Percentiles rank a stretch among this genome's conserved stretches.
These are phyloP conservation scores for Acrobasis consociella DNA, from an alignment of 2,888 invertebrate genomes.

Conservation along the genomic window DNA sequence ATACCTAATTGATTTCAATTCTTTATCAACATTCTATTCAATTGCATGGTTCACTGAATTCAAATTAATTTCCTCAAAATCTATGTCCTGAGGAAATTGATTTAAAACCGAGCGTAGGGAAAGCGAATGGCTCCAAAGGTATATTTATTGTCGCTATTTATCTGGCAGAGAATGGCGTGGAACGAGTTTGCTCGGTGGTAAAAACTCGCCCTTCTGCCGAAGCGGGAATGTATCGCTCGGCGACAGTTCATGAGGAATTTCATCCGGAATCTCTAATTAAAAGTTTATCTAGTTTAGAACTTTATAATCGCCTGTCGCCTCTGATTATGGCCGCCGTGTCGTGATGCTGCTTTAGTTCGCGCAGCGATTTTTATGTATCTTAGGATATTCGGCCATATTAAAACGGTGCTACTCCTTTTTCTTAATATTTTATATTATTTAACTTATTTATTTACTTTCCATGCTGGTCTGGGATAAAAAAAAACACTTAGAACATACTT, in stretches of 20 bases:
- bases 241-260: conserved; percentile 67
- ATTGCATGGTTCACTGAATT: neutral
- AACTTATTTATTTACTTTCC: no score
- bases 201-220: conserved; percentile 71
- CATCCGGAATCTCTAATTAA: conserved; percentile 80
- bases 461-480: no score
- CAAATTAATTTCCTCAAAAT: conserved; percentile 4
- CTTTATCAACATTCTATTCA: neutral
- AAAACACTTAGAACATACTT: no score
- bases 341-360: neutral
- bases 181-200: conserved; percentile 68
- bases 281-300: conserved; percentile 70
- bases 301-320: conserved; percentile 10
- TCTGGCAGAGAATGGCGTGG: conserved; percentile 58
- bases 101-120: conserved; percentile 41
- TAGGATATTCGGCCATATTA: no score
- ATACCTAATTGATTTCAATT: conserved; percentile 14
- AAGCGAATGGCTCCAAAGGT: conserved; percentile 57
- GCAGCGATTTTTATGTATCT: neutral
- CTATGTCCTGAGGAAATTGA: conserved; percentile 6
- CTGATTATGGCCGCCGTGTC: conserved; percentile 3
- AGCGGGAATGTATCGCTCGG: conserved; percentile 73
- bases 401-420: no score
- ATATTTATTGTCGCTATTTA: conserved; percentile 67
- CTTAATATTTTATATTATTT: no score